These are phyloP conservation scores for Anthonomus grandis DNA, from an alignment of 1,140 invertebrate species.

Conservation along the genomic window DNA sequence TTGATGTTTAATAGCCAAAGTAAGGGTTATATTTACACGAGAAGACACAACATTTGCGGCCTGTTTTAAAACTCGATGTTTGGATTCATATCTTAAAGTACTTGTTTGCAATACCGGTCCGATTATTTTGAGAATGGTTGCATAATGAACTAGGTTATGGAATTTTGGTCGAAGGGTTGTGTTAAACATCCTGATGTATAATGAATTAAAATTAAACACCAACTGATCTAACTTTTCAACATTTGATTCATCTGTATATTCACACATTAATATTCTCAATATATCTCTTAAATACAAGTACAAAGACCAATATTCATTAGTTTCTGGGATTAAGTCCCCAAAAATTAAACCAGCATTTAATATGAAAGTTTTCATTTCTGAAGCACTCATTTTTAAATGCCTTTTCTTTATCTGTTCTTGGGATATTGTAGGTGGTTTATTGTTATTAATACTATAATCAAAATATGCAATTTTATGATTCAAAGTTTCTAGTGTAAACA, in stretches of 20 bases:
- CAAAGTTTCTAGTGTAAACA: slow-evolving; percentile 1
- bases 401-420: slow-evolving; percentile 2
- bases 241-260: not conserved
- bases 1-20: slow-evolving; percentile 21
- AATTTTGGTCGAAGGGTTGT: slow-evolving; percentile 4
- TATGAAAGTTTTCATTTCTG: slow-evolving; percentile 3
- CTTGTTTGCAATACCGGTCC: not conserved
- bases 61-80: slow-evolving; percentile 17
- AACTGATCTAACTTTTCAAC: not conserved
- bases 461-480: slow-evolving; percentile 6
- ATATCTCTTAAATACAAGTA: slow-evolving; percentile 6
- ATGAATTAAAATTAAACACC: not conserved
- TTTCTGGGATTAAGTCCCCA: not conserved
- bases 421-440: slow-evolving; percentile 3
- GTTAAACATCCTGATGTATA: slow-evolving; percentile 1
- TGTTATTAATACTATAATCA: slow-evolving; percentile 5
- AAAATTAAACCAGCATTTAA: not conserved
- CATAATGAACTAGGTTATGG: slow-evolving; percentile 3
- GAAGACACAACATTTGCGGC: slow-evolving; percentile 15
- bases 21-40: slow-evolving; percentile 21
- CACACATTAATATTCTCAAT: not conserved
- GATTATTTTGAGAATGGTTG: not conserved
- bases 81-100: slow-evolving; percentile 17
- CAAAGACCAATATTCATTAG: not conserved
- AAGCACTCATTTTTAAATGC: not conserved